These are phyloP conservation scores for Athetis lepigone DNA, from an alignment of 2,888 invertebrate species.

Conservation along the genomic window DNA sequence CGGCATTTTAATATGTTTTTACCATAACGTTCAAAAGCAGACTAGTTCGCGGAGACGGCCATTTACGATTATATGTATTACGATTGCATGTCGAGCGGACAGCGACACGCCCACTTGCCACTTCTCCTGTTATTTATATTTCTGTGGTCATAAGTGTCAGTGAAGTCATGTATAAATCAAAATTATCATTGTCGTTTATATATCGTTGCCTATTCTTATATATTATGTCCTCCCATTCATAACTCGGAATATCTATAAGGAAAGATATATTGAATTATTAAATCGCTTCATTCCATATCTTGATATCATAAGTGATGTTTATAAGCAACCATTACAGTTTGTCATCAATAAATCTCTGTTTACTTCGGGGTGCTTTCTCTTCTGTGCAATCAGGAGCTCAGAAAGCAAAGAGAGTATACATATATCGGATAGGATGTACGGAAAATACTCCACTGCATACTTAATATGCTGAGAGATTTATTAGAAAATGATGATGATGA, in stretches of 20 bases:
- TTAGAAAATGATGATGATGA: neutral
- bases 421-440: slow-evolving; percentile 12
- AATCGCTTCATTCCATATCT: slow-evolving; percentile 33
- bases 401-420: slow-evolving; percentile 28
- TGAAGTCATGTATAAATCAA: slow-evolving; percentile 1
- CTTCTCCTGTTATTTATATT: no score
- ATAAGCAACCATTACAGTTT: slow-evolving; percentile 44
- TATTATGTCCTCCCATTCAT: slow-evolving; percentile 22
- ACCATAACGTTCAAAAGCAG: no score
- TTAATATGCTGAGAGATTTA: neutral
- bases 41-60: no score
- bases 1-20: no score
- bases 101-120: no score
- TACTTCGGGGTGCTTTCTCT: slow-evolving; percentile 48
- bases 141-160: neutral
- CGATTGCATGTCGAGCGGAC: no score
- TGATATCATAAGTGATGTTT: slow-evolving; percentile 35
- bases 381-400: slow-evolving; percentile 31
- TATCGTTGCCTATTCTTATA: slow-evolving; percentile 17
- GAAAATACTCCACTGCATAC: slow-evolving; percentile 7
- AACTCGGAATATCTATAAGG: slow-evolving; percentile 13
- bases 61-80: no score
- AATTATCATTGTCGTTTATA: neutral
- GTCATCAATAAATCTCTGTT: slow-evolving; percentile 50
- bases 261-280: slow-evolving; percentile 43